Evolutionary conservation across 2,797 vertebrate species (phyloP).

Genomic region (Ctenosaura bakeri): DNA sequence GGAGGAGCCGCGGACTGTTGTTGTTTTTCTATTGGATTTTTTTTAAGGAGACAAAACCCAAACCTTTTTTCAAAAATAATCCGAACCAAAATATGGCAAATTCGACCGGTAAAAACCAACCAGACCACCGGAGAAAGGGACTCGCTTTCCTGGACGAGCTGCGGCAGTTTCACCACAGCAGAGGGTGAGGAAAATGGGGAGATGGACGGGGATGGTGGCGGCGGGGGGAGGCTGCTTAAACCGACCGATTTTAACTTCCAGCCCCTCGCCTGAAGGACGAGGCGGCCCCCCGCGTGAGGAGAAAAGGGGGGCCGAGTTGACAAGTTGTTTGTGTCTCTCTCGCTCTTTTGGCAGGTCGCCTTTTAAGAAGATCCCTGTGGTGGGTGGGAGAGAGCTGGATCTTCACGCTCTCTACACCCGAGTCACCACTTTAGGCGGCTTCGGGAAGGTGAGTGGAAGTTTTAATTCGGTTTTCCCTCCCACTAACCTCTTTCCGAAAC

Average conservation of each 20-base stretch:
- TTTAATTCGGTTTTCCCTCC: slow-evolving; percentile 87
- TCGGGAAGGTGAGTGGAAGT: slow-evolving; percentile 98
- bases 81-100: slow-evolving; percentile 89
- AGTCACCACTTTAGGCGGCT: slow-evolving; percentile 99
- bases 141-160: slow-evolving; percentile 99
- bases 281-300: slow-evolving; percentile 75
- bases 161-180: slow-evolving; percentile 99
- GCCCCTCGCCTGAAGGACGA: slow-evolving; percentile 78
- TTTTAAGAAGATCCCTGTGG: slow-evolving; percentile 98
- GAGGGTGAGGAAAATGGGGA: slow-evolving; percentile 92
- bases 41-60: slow-evolving; percentile 74
- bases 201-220: slow-evolving; percentile 74
- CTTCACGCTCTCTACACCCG: slow-evolving; percentile 97
- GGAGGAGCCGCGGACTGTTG: slow-evolving; percentile 87
- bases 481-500: slow-evolving; percentile 81
- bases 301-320: slow-evolving; percentile 69
- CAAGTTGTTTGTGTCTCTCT: slow-evolving; percentile 78
- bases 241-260: slow-evolving; percentile 81
- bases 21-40: slow-evolving; percentile 85
- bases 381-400: slow-evolving; percentile 98
- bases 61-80: slow-evolving; percentile 57
- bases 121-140: slow-evolving; percentile 98
- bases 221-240: slow-evolving; percentile 78
- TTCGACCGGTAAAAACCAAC: slow-evolving; percentile 98
- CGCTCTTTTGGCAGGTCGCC: slow-evolving; percentile 88